These are phyloP conservation scores for Lutjanus erythropterus DNA, from an alignment of 2,113 vertebrate species.

Conservation along the genomic window DNA sequence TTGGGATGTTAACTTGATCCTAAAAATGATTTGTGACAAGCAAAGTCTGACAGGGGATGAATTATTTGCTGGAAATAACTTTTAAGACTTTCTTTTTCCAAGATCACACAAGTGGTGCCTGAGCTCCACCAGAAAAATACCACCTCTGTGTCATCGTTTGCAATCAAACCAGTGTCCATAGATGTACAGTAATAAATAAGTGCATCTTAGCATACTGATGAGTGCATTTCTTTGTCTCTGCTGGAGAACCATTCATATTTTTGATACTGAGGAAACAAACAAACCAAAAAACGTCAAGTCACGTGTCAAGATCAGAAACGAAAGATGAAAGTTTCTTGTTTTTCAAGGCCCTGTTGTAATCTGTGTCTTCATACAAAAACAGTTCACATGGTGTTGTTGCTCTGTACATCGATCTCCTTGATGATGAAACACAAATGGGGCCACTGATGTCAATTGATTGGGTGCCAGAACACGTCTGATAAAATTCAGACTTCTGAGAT, in stretches of 20 bases:
- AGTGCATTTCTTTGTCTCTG: constrained; percentile 14
- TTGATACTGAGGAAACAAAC: neutral
- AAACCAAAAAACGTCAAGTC: too few relatives aligned
- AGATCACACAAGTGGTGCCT: neutral
- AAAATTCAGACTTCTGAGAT: neutral
- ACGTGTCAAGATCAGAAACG: too few relatives aligned
- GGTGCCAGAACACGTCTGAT: neutral
- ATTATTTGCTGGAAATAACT: constrained; percentile 18
- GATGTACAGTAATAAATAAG: constrained; percentile 37
- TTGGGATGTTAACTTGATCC: constrained; percentile 33
- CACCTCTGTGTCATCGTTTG: constrained; percentile 4
- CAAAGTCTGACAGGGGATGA: constrained; percentile 5
- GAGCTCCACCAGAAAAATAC: constrained; percentile 1
- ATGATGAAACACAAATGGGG: constrained; percentile 32
- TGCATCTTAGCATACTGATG: constrained; percentile 1
- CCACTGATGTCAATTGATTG: too few relatives aligned
- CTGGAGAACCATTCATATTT: neutral
- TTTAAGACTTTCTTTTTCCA: neutral
- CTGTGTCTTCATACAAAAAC: constrained; percentile 5
- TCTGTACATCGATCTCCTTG: neutral
- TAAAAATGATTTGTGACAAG: constrained; percentile 30
- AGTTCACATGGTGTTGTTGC: neutral
- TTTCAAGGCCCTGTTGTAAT: neutral
- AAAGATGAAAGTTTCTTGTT: constrained; percentile 22
- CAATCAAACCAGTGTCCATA: constrained; percentile 2